These are phyloP conservation scores for Akabosia matsudoensis DNA, from an alignment of 1,140 invertebrate genomes.

Conservation along the genomic window DNA sequence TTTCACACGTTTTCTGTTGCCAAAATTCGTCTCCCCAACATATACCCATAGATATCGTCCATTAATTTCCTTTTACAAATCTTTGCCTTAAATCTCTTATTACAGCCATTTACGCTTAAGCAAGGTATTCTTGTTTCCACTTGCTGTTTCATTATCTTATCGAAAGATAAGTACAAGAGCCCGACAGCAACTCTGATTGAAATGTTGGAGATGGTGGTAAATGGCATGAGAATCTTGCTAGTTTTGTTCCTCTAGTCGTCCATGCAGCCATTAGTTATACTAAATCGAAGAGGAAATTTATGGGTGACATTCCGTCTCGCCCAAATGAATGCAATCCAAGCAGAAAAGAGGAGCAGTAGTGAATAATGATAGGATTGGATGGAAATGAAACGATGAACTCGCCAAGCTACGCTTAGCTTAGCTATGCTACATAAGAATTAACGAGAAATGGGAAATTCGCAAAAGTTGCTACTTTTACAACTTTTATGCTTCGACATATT, in stretches of 20 bases:
- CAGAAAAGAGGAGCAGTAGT: constrained; percentile 2
- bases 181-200: too few species aligned
- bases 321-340: constrained; percentile 18
- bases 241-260: too few species aligned
- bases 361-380: constrained; percentile 1
- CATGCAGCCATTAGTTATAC: not conserved
- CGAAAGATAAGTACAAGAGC: too few species aligned
- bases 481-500: not conserved
- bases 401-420: too few species aligned
- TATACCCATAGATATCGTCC: not conserved
- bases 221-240: too few species aligned
- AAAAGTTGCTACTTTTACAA: constrained; percentile 16
- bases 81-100: too few species aligned
- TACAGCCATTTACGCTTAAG: not conserved
- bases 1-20: constrained; percentile 10
- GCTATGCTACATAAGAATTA: constrained; percentile 11
- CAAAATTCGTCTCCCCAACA: too few species aligned
- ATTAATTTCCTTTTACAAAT: too few species aligned
- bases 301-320: constrained; percentile 16
- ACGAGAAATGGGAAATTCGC: constrained; percentile 9
- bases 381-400: constrained; percentile 2
- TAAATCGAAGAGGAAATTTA: constrained; percentile 6
- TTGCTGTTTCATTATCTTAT: too few species aligned
- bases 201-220: too few species aligned
- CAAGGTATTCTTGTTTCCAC: not conserved